Conservation (phyloP, 2,113 vertebrate species). For the Garra rufa region DNA sequence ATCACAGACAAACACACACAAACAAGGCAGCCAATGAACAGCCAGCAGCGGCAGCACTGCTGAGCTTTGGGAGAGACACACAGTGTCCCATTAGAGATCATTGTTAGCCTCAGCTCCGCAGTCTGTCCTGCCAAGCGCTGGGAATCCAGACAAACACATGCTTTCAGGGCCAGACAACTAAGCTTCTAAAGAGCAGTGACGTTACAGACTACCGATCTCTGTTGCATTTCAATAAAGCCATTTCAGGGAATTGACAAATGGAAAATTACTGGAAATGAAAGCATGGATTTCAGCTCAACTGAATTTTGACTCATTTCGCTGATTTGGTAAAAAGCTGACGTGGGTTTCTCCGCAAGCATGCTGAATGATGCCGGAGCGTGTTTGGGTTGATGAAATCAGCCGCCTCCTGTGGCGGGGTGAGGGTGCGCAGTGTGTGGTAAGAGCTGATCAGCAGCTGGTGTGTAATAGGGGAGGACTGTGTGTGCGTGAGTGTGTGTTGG, state of each 20-base stretch:
- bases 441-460: constrained; percentile 33
- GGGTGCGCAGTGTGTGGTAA: constrained; percentile 21
- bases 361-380: neutral
- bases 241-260: neutral
- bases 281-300: constrained; percentile 6
- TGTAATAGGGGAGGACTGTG: constrained; percentile 24
- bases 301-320: neutral
- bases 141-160: constrained; percentile 38
- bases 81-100: constrained; percentile 42
- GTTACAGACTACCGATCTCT: neutral
- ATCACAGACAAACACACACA: constrained; percentile 4
- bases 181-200: constrained; percentile 25
- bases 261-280: constrained; percentile 9
- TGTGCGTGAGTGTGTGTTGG: neutral
- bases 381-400: constrained; percentile 15
- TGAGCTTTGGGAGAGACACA: constrained; percentile 41
- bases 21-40: constrained; percentile 33
- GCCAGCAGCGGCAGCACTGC: constrained; percentile 21
- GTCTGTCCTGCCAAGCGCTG: constrained; percentile 26
- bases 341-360: neutral
- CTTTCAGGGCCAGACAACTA: constrained; percentile 28
- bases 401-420: neutral
- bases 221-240: constrained; percentile 24
- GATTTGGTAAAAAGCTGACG: constrained; percentile 26
- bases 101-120: constrained; percentile 28